Conservation (phyloP, 2,113 vertebrate genomes). For the Hystrix brachyura region DNA sequence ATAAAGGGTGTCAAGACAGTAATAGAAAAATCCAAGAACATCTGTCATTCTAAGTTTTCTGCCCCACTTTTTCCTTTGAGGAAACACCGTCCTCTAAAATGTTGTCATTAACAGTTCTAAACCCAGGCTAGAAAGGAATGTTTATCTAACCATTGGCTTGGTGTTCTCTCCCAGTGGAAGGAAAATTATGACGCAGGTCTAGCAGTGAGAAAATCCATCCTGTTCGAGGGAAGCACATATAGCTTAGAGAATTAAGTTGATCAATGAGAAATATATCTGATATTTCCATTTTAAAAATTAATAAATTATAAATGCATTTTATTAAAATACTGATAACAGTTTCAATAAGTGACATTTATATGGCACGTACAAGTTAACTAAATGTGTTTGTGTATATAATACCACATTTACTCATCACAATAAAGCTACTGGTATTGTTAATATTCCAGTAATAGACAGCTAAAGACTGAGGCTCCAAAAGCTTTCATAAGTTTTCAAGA, state of each 20-base stretch:
- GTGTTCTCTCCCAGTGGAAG: background rate
- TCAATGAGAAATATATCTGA: background rate
- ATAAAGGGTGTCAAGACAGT: background rate
- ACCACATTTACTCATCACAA: background rate
- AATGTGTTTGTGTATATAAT: background rate
- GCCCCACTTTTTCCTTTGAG: slow-evolving; percentile 20
- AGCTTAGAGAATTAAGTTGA: background rate
- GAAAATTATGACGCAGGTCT: background rate
- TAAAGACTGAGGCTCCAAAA: background rate
- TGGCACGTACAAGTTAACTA: background rate
- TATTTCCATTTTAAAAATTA: slow-evolving; percentile 40
- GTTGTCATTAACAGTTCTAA: background rate
- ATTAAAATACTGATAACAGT: background rate
- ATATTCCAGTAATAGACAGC: background rate
- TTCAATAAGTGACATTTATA: background rate
- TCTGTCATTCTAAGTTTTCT: slow-evolving; percentile 31
- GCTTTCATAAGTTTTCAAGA: slow-evolving; percentile 34
- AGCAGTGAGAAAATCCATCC: background rate
- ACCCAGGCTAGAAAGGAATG: background rate
- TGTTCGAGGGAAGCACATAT: background rate
- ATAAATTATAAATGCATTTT: background rate
- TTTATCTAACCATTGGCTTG: background rate
- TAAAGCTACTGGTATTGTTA: slow-evolving; percentile 26
- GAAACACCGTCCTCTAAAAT: slow-evolving; percentile 31
- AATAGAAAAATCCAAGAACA: slow-evolving; percentile 41